Evolutionary conservation across 2,113 vertebrate genomes (phyloP).

Genomic region (Chionomys nivalis): DNA sequence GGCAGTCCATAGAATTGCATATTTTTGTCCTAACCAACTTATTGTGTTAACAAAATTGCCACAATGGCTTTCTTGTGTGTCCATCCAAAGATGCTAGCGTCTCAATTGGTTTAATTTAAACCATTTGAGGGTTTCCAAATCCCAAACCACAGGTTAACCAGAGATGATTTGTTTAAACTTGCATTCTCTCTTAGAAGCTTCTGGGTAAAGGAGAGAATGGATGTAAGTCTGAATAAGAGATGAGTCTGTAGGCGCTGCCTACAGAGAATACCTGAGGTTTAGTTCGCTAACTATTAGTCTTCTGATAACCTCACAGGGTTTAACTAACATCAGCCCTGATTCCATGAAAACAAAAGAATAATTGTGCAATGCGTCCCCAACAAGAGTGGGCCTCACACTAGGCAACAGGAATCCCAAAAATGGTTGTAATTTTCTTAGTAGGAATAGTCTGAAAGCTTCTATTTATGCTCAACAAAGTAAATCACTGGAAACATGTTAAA

Average conservation of each 20-base stretch:
- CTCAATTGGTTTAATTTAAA: conserved; percentile 74
- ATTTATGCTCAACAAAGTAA: background rate
- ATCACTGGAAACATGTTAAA: background rate
- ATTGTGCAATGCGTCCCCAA: background rate
- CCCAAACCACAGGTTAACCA: conserved; percentile 69
- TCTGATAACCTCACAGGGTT: conserved; percentile 24
- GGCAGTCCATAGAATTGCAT: background rate
- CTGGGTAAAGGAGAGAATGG: background rate
- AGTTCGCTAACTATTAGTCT: background rate
- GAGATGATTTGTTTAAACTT: conserved; percentile 56
- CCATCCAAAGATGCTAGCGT: conserved; percentile 64
- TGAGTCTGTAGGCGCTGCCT: background rate
- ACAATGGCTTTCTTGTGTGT: conserved; percentile 69
- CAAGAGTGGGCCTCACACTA: background rate
- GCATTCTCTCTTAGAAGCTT: conserved; percentile 42
- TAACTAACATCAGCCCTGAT: background rate
- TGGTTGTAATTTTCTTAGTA: background rate
- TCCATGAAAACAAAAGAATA: background rate
- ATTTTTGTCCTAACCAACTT: conserved; percentile 53
- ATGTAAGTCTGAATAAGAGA: background rate
- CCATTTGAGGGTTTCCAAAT: conserved; percentile 51
- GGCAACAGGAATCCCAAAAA: background rate
- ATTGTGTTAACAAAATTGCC: conserved; percentile 72
- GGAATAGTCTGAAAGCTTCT: conserved; percentile 8
- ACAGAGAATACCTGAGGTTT: background rate